These are phyloP conservation scores for Microctonus hyperodae DNA, from an alignment of 2,888 invertebrate genomes.

Conservation along the genomic window DNA sequence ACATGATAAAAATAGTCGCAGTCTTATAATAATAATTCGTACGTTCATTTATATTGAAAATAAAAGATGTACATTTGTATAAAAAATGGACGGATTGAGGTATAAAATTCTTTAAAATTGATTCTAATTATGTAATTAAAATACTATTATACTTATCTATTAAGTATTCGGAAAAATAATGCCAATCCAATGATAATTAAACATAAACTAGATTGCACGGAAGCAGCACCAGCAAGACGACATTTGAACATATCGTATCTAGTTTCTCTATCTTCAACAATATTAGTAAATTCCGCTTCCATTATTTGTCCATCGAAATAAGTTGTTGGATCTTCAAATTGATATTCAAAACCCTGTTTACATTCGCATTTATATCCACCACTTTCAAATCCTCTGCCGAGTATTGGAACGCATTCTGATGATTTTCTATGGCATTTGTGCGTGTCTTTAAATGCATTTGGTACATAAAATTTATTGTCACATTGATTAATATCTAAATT, in stretches of 20 bases:
- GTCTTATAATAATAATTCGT: too few relatives aligned
- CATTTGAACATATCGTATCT: constrained; percentile 90
- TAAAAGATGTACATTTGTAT: too few relatives aligned
- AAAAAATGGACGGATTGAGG: constrained; percentile 8
- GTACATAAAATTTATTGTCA: constrained; percentile 84
- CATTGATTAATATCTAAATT: constrained; percentile 95
- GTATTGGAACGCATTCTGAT: constrained; percentile 93
- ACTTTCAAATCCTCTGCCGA: constrained; percentile 89
- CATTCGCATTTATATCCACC: constrained; percentile 99
- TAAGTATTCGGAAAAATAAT: constrained; percentile 44
- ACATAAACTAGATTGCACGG: constrained; percentile 68
- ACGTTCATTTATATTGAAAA: too few relatives aligned
- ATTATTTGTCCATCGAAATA: constrained; percentile 96
- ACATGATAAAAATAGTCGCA: neutral
- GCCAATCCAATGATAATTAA: constrained; percentile 49
- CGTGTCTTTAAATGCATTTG: constrained; percentile 94
- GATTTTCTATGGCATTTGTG: constrained; percentile 91
- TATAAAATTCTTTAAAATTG: neutral
- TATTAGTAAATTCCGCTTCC: constrained; percentile 93
- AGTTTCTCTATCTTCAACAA: constrained; percentile 81
- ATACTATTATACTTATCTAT: constrained; percentile 35
- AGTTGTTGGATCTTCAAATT: constrained; percentile 91
- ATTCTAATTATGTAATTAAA: neutral
- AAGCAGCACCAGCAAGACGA: constrained; percentile 83
- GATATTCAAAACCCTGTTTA: constrained; percentile 95